These are phyloP conservation scores for Phainopepla nitens DNA, from an alignment of 2,113 vertebrate species.

Conservation along the genomic window DNA sequence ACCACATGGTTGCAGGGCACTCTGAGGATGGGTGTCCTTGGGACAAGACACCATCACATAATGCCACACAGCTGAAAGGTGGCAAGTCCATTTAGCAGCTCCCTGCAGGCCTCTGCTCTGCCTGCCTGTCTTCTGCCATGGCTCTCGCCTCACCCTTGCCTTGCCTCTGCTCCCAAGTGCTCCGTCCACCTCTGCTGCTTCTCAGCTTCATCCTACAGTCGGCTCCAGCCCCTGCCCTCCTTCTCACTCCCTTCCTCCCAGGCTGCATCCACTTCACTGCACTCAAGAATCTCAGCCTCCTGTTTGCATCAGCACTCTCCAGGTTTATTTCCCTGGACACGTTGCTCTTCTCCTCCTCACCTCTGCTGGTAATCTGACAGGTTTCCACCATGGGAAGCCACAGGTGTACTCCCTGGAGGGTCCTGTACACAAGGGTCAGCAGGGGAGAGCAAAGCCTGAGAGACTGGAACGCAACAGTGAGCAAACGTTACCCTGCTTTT, in stretches of 20 bases:
- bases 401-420: background rate
- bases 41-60: background rate
- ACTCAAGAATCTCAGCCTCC: background rate
- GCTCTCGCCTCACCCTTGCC: background rate
- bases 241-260: background rate
- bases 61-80: background rate
- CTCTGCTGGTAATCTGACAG: background rate
- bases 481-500: background rate
- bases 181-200: background rate
- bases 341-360: background rate
- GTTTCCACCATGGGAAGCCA: background rate
- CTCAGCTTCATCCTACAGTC: background rate
- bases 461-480: background rate
- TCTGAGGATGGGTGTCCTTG: background rate
- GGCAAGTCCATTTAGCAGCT: background rate
- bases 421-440: fast-evolving
- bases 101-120: background rate
- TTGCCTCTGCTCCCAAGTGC: background rate
- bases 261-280: background rate
- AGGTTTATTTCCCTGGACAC: fast-evolving
- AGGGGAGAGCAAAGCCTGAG: background rate
- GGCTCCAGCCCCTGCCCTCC: background rate
- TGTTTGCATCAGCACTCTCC: background rate
- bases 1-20: background rate
- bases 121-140: background rate